Percentiles rank a stretch among this genome's conserved stretches.
Evolutionary conservation across 1,140 invertebrate species (phyloP).

Genomic region (Heliothis virescens): DNA sequence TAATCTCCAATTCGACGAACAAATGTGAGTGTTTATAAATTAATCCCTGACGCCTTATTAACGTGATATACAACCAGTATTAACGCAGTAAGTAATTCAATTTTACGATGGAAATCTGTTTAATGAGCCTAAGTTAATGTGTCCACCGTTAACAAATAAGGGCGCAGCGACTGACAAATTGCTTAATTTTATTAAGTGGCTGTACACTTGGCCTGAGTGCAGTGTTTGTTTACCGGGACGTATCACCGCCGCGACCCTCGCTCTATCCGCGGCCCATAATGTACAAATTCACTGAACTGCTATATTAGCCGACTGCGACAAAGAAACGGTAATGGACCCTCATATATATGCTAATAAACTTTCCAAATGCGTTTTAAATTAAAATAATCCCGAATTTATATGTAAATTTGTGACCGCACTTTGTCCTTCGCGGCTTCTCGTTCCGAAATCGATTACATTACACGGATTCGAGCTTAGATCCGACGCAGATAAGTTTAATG

Average conservation of each 20-base stretch:
- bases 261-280: slow-evolving; percentile 59
- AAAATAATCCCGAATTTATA: slow-evolving; percentile 85
- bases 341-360: slow-evolving; percentile 84
- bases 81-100: slow-evolving; percentile 55
- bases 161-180: slow-evolving; percentile 79
- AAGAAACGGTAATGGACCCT: slow-evolving; percentile 78
- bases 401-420: slow-evolving; percentile 83
- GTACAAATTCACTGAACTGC: slow-evolving; percentile 73
- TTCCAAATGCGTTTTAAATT: slow-evolving; percentile 83
- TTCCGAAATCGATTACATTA: slow-evolving; percentile 84
- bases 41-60: slow-evolving; percentile 42
- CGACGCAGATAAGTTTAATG: slow-evolving; percentile 81
- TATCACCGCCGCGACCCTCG: slow-evolving; percentile 48
- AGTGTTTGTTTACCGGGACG: slow-evolving; percentile 70
- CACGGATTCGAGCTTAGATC: slow-evolving; percentile 80
- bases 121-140: slow-evolving; percentile 59
- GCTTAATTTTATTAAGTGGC: slow-evolving; percentile 84
- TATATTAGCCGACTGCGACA: slow-evolving; percentile 73
- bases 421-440: slow-evolving; percentile 82
- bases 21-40: slow-evolving; percentile 29
- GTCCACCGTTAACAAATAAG: slow-evolving; percentile 72
- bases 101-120: slow-evolving; percentile 68
- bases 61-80: slow-evolving; percentile 51
- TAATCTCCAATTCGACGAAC: slow-evolving; percentile 25
- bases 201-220: slow-evolving; percentile 63